Base-by-base conservation (phyloP, 2,113 vertebrate species). In the Nycticryphes semicollaris region DNA sequence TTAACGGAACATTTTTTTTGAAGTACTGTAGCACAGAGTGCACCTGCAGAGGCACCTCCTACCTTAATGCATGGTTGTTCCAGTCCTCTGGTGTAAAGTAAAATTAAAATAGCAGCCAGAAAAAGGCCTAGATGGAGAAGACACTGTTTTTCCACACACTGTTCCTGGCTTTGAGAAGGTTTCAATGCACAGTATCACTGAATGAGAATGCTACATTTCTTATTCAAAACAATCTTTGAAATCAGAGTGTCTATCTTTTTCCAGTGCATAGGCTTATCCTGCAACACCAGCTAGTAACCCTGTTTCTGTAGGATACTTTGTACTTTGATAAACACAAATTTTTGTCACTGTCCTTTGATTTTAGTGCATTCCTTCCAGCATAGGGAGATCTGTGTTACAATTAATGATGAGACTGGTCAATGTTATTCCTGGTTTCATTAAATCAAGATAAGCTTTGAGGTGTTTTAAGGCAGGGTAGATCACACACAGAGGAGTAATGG, bases 71-170 rank as follows among this genome's bases (percentile, higher is more conserved):
- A 3, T 57, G 13, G 20, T 66, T 93, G 22, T 87, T 94, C 31
- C n/a, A 89, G 13, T 41, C 51, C 75, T 63, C 72, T 89, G 37
- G 48, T 74, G 41, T 67, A 80, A 92, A 90, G 45, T 90, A 83
- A 84, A 95, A 89, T 67, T 74, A 81, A 69, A 95, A 90, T 89
- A 94, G 74, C 20, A 50, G 19, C 80, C 41, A 62, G 70, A 85
- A 95, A 70, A 28, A 80, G 28, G 18, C 60, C 72, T 56, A 93
- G 43, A 73, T 67, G 54, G 31, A 70, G 51, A 67, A 63, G n/a
- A 20, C 81, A 51, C 48, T 43, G 41, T 67, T 86, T 89, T 85
- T 87, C 47, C 37, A 73, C 25, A 47, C 9, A 24, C 21, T 31
- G 9, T 66, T 94, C 30, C 33, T 54, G 41, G n/a, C 31, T 90